phyloP scores from a whole-genome alignment of 2,888 invertebrate genomes.

The Brachypalpus laphriformis region DNA sequence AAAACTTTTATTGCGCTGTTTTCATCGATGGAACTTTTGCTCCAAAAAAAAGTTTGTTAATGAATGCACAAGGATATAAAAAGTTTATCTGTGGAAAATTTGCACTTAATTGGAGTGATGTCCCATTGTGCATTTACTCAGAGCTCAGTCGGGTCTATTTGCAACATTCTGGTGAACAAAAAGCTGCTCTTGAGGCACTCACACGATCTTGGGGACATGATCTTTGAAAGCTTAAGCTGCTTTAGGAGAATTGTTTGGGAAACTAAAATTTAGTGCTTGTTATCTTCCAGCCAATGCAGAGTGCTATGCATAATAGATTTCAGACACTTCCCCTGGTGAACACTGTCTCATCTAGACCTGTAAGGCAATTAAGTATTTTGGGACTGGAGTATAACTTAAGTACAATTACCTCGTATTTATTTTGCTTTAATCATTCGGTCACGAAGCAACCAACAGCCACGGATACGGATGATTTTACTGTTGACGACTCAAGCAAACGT shows the following conservation, averaged over 20 bases:
- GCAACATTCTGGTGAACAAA: conserved; percentile 5
- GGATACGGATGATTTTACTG: no score
- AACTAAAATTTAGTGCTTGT: no score
- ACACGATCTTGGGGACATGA: conserved; percentile 9
- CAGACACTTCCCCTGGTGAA: no score
- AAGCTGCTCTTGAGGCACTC: conserved; percentile 15
- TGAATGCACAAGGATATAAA: conserved; percentile 26
- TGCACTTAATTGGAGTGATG: not conserved
- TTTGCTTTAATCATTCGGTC: no score
- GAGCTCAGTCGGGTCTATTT: conserved; percentile 43
- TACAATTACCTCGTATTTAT: no score
- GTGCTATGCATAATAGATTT: no score
- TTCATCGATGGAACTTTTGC: not conserved
- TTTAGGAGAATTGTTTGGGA: not conserved
- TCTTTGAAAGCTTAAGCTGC: not conserved
- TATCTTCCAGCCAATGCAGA: no score
- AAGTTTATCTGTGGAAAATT: not conserved
- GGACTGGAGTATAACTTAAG: no score
- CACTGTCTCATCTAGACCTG: no score
- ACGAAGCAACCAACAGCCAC: no score
- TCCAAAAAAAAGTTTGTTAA: not conserved
- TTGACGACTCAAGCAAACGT: no score
- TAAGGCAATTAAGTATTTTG: no score
- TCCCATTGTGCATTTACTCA: conserved; percentile 3
- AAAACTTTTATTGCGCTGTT: conserved; percentile 17